A percentile compares a stretch with the other conserved stretches of the same genome.
phyloP scores from a whole-genome alignment of 2,888 invertebrate genomes.

The Drosophila austrosaltans region DNA sequence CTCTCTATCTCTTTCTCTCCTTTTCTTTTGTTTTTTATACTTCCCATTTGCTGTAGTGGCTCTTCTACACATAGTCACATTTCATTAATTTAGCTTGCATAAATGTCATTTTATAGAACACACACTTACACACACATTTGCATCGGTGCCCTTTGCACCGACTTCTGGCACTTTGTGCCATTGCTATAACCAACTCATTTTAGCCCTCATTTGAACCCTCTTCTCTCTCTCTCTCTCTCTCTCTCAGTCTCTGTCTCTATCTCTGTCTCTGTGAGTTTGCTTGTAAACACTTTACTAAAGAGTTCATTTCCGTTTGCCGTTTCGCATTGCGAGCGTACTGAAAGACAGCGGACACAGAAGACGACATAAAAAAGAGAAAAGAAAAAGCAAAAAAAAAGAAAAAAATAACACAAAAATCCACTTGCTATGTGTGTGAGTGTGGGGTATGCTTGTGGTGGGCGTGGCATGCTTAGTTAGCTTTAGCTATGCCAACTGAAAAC shows the following conservation, averaged over 20 bases:
- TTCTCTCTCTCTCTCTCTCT: neutral
- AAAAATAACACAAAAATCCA: slow-evolving; percentile 39
- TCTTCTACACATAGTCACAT: slow-evolving; percentile 26
- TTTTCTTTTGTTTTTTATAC: neutral
- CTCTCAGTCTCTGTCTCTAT: neutral
- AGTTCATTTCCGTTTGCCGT: slow-evolving; percentile 50
- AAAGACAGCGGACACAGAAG: slow-evolving; percentile 18
- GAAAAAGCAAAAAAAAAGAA: slow-evolving; percentile 32
- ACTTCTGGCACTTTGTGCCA: neutral
- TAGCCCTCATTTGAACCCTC: neutral
- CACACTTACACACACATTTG: neutral
- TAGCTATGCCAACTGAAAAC: slow-evolving; percentile 18
- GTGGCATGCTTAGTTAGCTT: slow-evolving; percentile 48
- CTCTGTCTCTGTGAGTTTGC: slow-evolving; percentile 25
- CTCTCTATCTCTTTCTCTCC: neutral
- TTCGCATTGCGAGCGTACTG: slow-evolving; percentile 33
- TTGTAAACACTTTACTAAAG: slow-evolving; percentile 48
- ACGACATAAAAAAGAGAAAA: slow-evolving; percentile 9
- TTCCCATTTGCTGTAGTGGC: neutral
- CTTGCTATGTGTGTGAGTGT: slow-evolving; percentile 1
- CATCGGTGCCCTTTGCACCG: neutral
- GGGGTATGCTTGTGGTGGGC: slow-evolving; percentile 19
- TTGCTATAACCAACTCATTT: neutral
- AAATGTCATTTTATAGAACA: slow-evolving; percentile 23
- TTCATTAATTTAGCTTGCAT: slow-evolving; percentile 38